Conservation (phyloP, 2,888 invertebrate genomes). For the Lasius platythorax region DNA sequence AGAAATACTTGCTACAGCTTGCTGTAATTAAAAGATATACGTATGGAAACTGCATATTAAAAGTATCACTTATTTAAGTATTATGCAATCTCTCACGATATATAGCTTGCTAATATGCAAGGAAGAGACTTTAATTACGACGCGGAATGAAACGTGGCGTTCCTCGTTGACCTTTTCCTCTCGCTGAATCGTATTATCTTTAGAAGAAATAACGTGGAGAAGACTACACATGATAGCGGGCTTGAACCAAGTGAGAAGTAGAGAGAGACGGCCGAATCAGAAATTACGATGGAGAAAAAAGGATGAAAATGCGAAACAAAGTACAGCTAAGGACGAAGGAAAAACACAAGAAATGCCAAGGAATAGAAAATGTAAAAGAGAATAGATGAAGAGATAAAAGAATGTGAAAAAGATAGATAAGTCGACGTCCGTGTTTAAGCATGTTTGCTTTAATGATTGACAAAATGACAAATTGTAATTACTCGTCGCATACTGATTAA, state of each 20-base stretch:
- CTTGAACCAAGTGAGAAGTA: constrained; percentile 3
- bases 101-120: neutral
- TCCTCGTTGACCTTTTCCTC: constrained; percentile 18
- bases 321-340: neutral
- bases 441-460: constrained; percentile 39
- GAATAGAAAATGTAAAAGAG: neutral
- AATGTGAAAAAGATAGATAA: constrained; percentile 40
- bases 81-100: neutral
- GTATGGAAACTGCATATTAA: neutral
- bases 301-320: constrained; percentile 7
- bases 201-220: neutral
- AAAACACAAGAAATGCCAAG: neutral
- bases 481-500: constrained; percentile 66
- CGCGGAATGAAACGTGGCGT: constrained; percentile 26
- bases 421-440: constrained; percentile 55
- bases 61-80: neutral
- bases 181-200: constrained; percentile 26
- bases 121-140: constrained; percentile 43
- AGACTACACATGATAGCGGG: neutral
- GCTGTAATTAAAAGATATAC: constrained; percentile 17
- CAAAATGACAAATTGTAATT: constrained; percentile 50
- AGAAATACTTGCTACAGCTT: neutral
- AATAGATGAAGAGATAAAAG: constrained; percentile 25
- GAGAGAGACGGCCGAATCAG: constrained; percentile 20
- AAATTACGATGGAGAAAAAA: constrained; percentile 4